Conservation (phyloP, 2,797 vertebrate genomes). For the Pangasius djambal region DNA sequence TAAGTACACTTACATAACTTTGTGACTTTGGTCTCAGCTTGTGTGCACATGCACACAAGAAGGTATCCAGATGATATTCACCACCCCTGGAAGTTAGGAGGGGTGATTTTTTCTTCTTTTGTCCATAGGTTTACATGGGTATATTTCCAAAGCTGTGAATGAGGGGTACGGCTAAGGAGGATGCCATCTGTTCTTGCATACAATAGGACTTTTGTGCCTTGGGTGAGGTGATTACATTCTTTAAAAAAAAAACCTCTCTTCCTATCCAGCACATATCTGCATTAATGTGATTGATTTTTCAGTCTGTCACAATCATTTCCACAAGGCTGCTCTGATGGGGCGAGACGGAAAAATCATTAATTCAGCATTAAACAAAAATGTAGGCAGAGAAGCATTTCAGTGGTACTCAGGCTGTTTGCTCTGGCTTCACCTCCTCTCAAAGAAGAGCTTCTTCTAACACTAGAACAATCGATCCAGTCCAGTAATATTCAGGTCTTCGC, state of each 20-base stretch:
- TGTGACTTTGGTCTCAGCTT: neutral
- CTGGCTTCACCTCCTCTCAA: conserved; percentile 64
- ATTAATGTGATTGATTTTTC: conserved; percentile 63
- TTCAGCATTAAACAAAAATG: conserved; percentile 72
- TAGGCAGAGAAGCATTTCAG: conserved; percentile 65
- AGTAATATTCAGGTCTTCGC: conserved; percentile 62
- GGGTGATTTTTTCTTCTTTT: neutral
- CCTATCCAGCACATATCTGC: conserved; percentile 59
- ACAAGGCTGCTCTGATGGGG: conserved; percentile 62
- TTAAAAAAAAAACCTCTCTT: conserved; percentile 48
- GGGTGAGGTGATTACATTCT: conserved; percentile 55
- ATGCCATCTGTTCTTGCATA: conserved; percentile 39
- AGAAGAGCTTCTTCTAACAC: conserved; percentile 71
- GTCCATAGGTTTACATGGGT: neutral
- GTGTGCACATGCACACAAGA: neutral
- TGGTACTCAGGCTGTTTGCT: conserved; percentile 57
- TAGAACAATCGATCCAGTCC: conserved; percentile 76
- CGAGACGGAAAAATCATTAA: conserved; percentile 74
- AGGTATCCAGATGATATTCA: neutral
- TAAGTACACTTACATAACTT: neutral
- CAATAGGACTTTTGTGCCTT: conserved; percentile 42
- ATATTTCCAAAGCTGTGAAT: conserved; percentile 9
- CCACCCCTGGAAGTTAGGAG: neutral
- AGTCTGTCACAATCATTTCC: conserved; percentile 55
- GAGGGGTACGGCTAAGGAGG: neutral